Conservation (phyloP, 2,113 vertebrate genomes). For the Entomyzon cyanotis region DNA sequence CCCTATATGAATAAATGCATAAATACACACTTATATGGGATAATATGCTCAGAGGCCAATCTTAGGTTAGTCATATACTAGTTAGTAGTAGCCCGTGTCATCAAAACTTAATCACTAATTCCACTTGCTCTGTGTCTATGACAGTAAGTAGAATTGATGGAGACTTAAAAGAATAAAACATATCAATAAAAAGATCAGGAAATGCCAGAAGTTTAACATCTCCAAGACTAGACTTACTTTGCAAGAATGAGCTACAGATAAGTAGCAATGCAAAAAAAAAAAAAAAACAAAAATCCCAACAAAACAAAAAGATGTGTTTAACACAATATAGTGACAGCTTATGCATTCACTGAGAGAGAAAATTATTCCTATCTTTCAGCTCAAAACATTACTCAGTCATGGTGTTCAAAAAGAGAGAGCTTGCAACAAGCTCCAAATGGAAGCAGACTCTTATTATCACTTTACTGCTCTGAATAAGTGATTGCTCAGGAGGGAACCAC, state of each 20-base stretch:
- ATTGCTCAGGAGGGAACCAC: background rate
- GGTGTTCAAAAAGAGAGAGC: background rate
- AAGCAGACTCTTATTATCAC: background rate
- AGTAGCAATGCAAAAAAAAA: background rate
- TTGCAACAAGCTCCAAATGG: background rate
- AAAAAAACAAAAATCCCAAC: too few relatives aligned
- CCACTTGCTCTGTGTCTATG: background rate
- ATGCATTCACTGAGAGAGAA: background rate
- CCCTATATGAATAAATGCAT: background rate
- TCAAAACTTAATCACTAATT: background rate
- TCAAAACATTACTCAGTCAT: background rate
- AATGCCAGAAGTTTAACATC: background rate
- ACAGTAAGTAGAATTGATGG: background rate
- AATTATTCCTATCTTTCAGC: background rate
- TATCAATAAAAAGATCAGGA: background rate
- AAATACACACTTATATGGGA: background rate
- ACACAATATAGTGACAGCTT: background rate
- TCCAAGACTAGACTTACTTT: background rate
- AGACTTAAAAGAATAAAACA: background rate
- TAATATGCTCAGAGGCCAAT: background rate
- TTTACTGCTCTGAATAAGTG: background rate
- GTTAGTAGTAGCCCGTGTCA: background rate
- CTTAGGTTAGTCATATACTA: background rate
- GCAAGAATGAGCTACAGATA: background rate
- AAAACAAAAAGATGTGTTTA: background rate